phyloP scores from a whole-genome alignment of 1,140 invertebrate species.

The Hyposmocoma kahamanoa region DNA sequence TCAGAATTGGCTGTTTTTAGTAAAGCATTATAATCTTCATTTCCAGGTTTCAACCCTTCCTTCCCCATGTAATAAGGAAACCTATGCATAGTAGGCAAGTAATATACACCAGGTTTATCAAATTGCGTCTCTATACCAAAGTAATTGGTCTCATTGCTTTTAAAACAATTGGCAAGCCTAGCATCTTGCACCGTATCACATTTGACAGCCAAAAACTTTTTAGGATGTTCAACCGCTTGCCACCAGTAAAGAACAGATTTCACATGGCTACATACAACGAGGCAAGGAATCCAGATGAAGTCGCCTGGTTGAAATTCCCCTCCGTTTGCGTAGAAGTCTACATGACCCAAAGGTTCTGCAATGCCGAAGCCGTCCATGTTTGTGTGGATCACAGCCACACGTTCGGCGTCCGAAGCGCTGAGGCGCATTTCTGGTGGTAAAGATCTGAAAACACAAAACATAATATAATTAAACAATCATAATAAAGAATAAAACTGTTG shows the following conservation, averaged over 20 bases:
- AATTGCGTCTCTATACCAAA: constrained; percentile 44
- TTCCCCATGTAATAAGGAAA: constrained; percentile 58
- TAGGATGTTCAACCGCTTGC: constrained; percentile 52
- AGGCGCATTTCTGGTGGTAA: constrained; percentile 70
- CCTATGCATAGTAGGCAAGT: constrained; percentile 46
- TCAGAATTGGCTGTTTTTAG: too few species aligned
- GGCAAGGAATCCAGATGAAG: constrained; percentile 48
- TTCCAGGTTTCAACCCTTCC: constrained; percentile 42
- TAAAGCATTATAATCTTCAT: too few species aligned
- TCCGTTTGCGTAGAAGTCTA: constrained; percentile 85
- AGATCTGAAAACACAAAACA: too few species aligned
- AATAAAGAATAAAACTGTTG: too few species aligned
- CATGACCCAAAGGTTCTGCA: constrained; percentile 77
- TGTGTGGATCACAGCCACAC: constrained; percentile 80
- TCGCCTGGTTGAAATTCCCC: constrained; percentile 78
- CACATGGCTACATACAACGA: constrained; percentile 52
- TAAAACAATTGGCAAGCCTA: constrained; percentile 44
- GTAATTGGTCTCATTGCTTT: constrained; percentile 39
- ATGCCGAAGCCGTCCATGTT: constrained; percentile 83
- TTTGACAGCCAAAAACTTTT: constrained; percentile 46
- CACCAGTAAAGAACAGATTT: constrained; percentile 51
- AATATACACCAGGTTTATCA: constrained; percentile 46
- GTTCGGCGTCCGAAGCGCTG: constrained; percentile 73
- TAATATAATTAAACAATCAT: too few species aligned
- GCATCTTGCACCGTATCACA: constrained; percentile 54